A percentile compares a stretch with the other conserved stretches of the same genome.
Conservation (phyloP, 2,888 invertebrate species). For the Azorinus chamasolen region DNA sequence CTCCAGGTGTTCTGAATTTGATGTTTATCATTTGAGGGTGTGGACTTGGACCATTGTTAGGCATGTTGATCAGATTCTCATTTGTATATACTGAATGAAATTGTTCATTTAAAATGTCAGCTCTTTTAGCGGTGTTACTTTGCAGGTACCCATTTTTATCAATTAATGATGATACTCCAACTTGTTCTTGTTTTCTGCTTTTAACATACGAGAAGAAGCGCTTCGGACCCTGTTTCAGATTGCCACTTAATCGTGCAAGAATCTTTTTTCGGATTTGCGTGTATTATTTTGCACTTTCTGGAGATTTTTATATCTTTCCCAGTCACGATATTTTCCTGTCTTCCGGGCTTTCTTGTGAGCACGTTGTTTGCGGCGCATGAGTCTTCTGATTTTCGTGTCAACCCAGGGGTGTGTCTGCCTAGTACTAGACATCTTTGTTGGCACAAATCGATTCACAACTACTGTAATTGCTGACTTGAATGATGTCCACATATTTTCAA, state of each 20-base stretch:
- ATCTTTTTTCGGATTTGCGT: not conserved
- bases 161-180: conserved; percentile 26
- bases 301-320: not conserved
- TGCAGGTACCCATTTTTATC: conserved; percentile 27
- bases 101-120: conserved; percentile 37
- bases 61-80: conserved; percentile 12
- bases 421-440: conserved; percentile 33
- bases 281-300: conserved; percentile 5
- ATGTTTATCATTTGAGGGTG: conserved; percentile 25
- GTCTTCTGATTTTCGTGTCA: conserved; percentile 12
- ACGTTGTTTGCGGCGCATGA: not conserved
- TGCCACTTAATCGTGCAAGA: conserved; percentile 2
- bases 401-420: conserved; percentile 28
- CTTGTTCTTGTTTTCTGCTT: conserved; percentile 22
- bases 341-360: conserved; percentile 21
- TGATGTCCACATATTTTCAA: not conserved
- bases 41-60: conserved; percentile 9
- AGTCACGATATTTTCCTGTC: no score
- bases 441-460: conserved; percentile 20
- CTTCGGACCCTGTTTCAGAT: conserved; percentile 10
- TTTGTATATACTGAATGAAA: conserved; percentile 38
- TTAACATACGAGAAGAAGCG: conserved; percentile 24
- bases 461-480: conserved; percentile 11
- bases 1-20: conserved; percentile 5
- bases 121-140: conserved; percentile 13